Percentiles rank a stretch among this genome's conserved stretches.
phyloP scores from a whole-genome alignment of 2,113 vertebrate species.

The Phalacrocorax carbo region DNA sequence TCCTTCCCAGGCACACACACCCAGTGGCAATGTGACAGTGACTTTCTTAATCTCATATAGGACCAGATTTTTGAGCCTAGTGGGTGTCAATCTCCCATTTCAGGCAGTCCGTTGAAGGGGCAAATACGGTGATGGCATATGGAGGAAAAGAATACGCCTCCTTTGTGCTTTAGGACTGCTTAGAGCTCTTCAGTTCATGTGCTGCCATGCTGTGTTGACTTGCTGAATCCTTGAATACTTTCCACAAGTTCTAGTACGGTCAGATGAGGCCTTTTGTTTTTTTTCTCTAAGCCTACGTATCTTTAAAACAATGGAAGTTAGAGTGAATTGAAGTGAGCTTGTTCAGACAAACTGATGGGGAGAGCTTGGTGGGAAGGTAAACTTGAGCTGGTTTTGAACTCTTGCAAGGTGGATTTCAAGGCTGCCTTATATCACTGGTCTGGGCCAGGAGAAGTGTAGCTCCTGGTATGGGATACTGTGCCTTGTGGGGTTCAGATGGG shows the following conservation, averaged over 20 bases:
- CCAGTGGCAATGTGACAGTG: rapidly evolving
- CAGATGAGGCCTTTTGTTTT: background rate
- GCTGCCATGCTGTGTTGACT: background rate
- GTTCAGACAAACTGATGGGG: background rate
- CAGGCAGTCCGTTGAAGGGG: background rate
- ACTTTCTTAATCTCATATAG: background rate
- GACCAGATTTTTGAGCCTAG: background rate
- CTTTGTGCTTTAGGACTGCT: background rate
- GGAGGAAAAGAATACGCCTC: background rate
- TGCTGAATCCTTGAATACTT: background rate
- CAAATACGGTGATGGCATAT: background rate
- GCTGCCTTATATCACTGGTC: background rate
- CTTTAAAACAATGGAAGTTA: background rate
- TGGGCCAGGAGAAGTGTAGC: background rate
- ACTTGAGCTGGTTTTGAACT: background rate
- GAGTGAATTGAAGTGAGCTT: rapidly evolving
- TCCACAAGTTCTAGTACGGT: background rate
- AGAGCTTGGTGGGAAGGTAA: background rate
- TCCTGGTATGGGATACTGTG: background rate
- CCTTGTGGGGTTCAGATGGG: background rate
- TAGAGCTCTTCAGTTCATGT: background rate
- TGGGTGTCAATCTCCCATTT: background rate
- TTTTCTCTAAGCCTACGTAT: background rate
- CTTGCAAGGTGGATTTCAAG: background rate
- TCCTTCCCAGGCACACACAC: background rate